Evolutionary conservation across 2,113 vertebrate species (phyloP), one percentile per base, ranked within the genome.

Genomic region (Zosterops pallidus): DNA sequence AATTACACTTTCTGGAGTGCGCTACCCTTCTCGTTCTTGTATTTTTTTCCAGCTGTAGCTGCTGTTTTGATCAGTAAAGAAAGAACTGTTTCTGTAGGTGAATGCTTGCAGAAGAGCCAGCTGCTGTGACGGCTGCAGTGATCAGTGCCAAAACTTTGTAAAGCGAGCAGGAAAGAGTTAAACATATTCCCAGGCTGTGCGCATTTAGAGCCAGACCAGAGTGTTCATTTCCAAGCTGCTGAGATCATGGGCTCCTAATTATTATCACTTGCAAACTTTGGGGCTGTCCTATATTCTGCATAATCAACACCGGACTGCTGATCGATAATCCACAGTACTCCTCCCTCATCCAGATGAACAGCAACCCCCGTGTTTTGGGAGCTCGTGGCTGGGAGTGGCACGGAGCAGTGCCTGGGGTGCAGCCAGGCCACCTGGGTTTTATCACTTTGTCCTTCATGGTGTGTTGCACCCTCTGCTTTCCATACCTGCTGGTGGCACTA

Each of bases 181-280:
- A 92, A 67, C 1, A 3, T 44, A 47, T 67, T 95, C 78, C 50
- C 83, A 92, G 71, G 47, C 75, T 92, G 26, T 64, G 14, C 74
- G 37, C 75, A 41, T 83, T 77, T 70, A 75, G 4, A 92, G 41
- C 53, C 86, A 85, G 53, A 56, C 52, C 64, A 83, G 60, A 76
- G 53, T 20, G 3, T 67, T 90, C 56, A 69, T 93, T 92, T 87
- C 79, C 68, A 74, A 80, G 47, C 35, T 86, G 63, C 78, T 3
- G 11, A 90, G 79, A 93, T 90, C 79, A 90, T 50, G 60, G 72
- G 24, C n/a, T 90, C 55, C 86, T 74, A 80, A 86, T 90, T 90
- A 86, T 50, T 88, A 64, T 52, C 59, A 53, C 83, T 93, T 52
- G 69, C 65, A 89, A 89, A 95, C 56, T 92, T 83, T 31, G 44